A percentile compares a stretch with the other conserved stretches of the same genome.
These are phyloP conservation scores for Anniella stebbinsi DNA, from an alignment of 2,797 vertebrate genomes.

Conservation along the genomic window DNA sequence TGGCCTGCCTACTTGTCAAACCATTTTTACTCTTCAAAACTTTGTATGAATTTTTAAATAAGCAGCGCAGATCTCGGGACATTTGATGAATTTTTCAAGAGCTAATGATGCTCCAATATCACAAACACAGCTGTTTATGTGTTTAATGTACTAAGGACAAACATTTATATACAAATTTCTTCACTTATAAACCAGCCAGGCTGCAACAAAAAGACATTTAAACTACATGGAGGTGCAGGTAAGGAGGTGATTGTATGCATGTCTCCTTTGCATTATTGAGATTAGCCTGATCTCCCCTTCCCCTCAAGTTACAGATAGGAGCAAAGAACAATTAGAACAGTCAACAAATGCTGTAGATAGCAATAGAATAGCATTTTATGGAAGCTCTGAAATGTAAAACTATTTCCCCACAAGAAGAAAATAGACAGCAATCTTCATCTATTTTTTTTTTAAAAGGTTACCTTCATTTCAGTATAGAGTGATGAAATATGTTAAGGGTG, in stretches of 20 bases:
- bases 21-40: constrained; percentile 80
- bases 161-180: constrained; percentile 72
- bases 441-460: neutral
- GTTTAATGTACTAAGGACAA: constrained; percentile 71
- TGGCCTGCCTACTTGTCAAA: constrained; percentile 80
- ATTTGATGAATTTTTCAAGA: constrained; percentile 78
- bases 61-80: constrained; percentile 67
- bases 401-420: neutral
- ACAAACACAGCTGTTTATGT: constrained; percentile 66
- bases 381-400: constrained; percentile 14
- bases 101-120: constrained; percentile 72
- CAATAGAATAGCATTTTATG: constrained; percentile 24
- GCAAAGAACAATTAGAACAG: neutral
- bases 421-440: neutral
- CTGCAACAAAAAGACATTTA: constrained; percentile 55
- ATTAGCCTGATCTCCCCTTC: neutral
- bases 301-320: neutral
- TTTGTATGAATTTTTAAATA: constrained; percentile 79
- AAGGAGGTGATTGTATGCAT: constrained; percentile 41
- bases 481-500: constrained; percentile 1
- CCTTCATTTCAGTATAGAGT: neutral
- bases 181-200: constrained; percentile 35
- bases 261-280: constrained; percentile 41
- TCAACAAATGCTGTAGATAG: neutral
- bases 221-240: constrained; percentile 42